phyloP scores from a whole-genome alignment of 23 tunicate genomes.

The Styela plicata region DNA sequence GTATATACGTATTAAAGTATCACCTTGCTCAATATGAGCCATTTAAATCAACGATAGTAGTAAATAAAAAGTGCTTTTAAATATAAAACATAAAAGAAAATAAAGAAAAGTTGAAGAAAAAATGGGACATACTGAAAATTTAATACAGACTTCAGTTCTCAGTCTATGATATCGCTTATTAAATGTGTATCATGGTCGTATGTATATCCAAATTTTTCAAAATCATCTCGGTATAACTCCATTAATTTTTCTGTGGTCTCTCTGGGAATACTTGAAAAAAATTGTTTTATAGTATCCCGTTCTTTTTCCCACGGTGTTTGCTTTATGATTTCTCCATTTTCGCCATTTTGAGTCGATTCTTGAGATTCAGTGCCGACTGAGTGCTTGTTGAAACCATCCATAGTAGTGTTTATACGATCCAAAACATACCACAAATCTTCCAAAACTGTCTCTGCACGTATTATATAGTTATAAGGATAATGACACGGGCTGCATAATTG shows the following conservation, averaged over 20 bases:
- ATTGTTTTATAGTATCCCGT: conserved; percentile 30
- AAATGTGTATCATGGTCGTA: conserved; percentile 14
- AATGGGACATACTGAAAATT: too few relatives aligned
- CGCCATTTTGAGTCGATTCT: not conserved
- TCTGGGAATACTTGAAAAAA: conserved; percentile 32
- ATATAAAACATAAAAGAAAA: too few relatives aligned
- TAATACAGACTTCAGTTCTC: too few relatives aligned
- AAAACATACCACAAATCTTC: conserved; percentile 65
- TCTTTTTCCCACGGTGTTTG: conserved; percentile 17
- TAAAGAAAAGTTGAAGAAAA: too few relatives aligned
- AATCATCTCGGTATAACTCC: conserved; percentile 34
- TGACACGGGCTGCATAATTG: conserved; percentile 51
- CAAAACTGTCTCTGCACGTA: conserved; percentile 46
- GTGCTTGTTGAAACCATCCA: conserved; percentile 43
- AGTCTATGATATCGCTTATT: conserved; percentile 37
- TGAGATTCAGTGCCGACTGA: not conserved
- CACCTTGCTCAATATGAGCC: too few relatives aligned
- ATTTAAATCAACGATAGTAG: too few relatives aligned
- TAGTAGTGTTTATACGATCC: conserved; percentile 42
- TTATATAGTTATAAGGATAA: conserved; percentile 47
- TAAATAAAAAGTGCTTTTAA: too few relatives aligned
- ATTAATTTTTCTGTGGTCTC: conserved; percentile 27
- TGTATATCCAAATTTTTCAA: conserved; percentile 48
- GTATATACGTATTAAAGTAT: too few relatives aligned
- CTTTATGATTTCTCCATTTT: not conserved